Evolutionary conservation across 2,888 invertebrate species (phyloP).

Genomic region (Hyppa rectilinea): DNA sequence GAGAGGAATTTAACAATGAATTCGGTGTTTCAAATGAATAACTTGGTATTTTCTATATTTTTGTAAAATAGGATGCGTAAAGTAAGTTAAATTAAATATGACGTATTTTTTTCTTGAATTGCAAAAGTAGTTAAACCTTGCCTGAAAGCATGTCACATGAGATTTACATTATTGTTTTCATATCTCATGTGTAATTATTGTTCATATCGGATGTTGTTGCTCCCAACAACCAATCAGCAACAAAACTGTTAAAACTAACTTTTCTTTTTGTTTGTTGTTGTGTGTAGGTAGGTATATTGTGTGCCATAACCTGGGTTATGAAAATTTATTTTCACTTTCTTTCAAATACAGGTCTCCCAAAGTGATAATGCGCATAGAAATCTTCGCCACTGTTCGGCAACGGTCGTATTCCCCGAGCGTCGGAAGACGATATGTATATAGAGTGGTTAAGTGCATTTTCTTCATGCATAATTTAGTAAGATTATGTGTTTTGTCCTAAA

Average conservation of each 20-base stretch:
- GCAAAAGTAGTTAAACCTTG: too few relatives aligned
- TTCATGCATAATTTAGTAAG: too few relatives aligned
- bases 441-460: too few relatives aligned
- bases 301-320: background rate
- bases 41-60: background rate
- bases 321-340: background rate
- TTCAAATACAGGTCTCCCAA: background rate
- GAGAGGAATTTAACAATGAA: background rate
- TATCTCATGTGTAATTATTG: background rate
- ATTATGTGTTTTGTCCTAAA: too few relatives aligned
- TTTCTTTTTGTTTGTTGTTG: background rate
- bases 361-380: too few relatives aligned
- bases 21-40: background rate
- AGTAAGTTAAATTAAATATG: background rate
- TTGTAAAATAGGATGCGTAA: background rate
- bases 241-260: background rate
- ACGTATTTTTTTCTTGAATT: background rate
- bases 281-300: too few relatives aligned
- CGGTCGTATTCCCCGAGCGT: too few relatives aligned
- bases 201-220: background rate
- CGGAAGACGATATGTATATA: too few relatives aligned
- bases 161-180: background rate
- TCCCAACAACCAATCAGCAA: background rate
- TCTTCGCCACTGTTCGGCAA: too few relatives aligned
- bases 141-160: too few relatives aligned